phyloP scores from a whole-genome alignment of 2,888 invertebrate species.

The Drosophila siamana region DNA sequence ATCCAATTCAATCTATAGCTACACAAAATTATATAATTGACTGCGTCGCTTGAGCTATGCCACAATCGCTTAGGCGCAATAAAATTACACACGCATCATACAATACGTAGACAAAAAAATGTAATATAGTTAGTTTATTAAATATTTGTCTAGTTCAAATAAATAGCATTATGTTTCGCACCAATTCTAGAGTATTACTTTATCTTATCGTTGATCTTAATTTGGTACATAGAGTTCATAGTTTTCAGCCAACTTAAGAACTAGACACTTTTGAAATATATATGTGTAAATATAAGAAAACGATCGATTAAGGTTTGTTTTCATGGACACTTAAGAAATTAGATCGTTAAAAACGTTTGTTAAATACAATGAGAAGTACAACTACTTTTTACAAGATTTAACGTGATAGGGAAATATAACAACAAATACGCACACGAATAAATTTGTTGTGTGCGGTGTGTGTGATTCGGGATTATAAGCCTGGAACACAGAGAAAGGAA shows the following conservation, averaged over 20 bases:
- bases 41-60: conserved; percentile 10
- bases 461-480: conserved; percentile 49
- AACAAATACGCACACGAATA: conserved; percentile 29
- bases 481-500: conserved; percentile 9
- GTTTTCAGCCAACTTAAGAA: too few relatives aligned
- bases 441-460: conserved; percentile 21
- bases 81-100: conserved; percentile 28
- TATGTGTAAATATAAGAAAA: too few relatives aligned
- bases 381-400: conserved; percentile 57
- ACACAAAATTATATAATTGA: conserved; percentile 29
- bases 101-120: conserved; percentile 16
- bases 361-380: conserved; percentile 8
- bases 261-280: too few relatives aligned
- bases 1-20: conserved; percentile 30
- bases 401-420: conserved; percentile 32
- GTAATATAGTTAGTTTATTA: conserved; percentile 18
- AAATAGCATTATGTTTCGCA: background rate
- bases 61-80: conserved; percentile 41
- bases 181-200: too few relatives aligned
- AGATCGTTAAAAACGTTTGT: conserved; percentile 17
- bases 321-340: conserved; percentile 7
- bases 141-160: conserved; percentile 1
- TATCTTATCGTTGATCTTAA: too few relatives aligned
- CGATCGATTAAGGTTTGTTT: too few relatives aligned
- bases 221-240: too few relatives aligned